phyloP scores from a whole-genome alignment of 2,113 vertebrate genomes.

The Coptodon bakossiorum region DNA sequence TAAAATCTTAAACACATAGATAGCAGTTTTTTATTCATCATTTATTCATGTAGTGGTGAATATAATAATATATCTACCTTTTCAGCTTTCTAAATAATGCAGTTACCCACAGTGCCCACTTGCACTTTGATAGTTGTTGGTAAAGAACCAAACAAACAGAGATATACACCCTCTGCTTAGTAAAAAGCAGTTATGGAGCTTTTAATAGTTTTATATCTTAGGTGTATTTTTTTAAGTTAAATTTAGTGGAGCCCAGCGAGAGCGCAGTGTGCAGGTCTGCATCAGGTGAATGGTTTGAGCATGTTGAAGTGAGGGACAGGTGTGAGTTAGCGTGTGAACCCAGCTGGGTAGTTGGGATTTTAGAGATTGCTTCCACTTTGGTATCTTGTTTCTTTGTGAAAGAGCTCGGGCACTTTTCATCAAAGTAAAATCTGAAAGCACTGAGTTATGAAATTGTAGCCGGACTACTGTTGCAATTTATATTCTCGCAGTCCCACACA shows the following conservation, averaged over 20 bases:
- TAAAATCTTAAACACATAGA: background rate
- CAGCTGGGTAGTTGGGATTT: background rate
- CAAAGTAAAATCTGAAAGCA: background rate
- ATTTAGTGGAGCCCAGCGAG: background rate
- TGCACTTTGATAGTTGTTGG: background rate
- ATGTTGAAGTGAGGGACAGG: background rate
- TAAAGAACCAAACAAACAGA: background rate
- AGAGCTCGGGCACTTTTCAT: background rate
- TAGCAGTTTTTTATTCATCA: conserved; percentile 1
- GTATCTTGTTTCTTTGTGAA: background rate
- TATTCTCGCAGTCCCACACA: background rate
- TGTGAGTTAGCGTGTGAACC: background rate
- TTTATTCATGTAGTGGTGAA: conserved; percentile 24
- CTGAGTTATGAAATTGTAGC: background rate
- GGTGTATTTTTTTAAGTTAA: background rate
- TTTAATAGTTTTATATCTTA: background rate
- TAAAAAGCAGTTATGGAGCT: background rate
- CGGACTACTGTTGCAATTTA: background rate
- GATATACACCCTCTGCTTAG: background rate
- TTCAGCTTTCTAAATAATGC: conserved; percentile 18
- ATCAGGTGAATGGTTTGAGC: background rate
- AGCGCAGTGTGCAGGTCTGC: background rate
- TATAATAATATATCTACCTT: background rate
- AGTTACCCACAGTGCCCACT: background rate
- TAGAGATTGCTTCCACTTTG: conserved; percentile 5